Base-by-base conservation (phyloP, 1,140 invertebrate species). In the Ooceraea biroi region DNA sequence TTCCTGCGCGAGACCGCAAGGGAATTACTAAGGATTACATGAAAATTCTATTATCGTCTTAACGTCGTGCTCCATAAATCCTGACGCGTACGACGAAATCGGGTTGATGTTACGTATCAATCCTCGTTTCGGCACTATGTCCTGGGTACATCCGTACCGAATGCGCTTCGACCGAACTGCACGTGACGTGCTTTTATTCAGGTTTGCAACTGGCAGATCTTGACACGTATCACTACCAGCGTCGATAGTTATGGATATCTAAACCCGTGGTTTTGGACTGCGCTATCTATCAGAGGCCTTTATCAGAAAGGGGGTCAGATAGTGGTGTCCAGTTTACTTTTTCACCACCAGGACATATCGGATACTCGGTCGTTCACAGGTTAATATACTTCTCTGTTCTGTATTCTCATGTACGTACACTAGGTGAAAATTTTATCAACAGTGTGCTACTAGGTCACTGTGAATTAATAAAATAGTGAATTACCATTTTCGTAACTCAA, bases 31-130 rank as follows among this genome's bases (percentile, higher is more conserved):
- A 91, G 93, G 93, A 94, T 94, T 94, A 94, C 94, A 94, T 91
- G 94, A 92, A 94, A 94, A 94, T 94, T 94, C 93, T 94, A 94
- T 94, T 94, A 94, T 92, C 93, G 91, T 94, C 92, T 94, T 93
- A 91, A 71, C 82, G 84, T 88, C 63, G 84, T 27, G 72, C 55
- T 25, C 74, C 74, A 57, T 88, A 73, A 66, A 57, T 25, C 27
- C 14, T 4, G 1, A 36, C n/a, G 11, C 14, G 1, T 19, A 10
- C 14, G 27, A 41, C 19, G 65, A 87, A 85, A 89, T 72, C 83
- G 58, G 46, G 72, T 82, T 83, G 72, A 86, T 85, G 90, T 90
- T 76, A 87, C 87, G 80, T 85, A 90, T 90, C 90, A 88, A 90
- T 90, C 76, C 82, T 68, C 30, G 73, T 88, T 77, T 82, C 48